phyloP scores from a whole-genome alignment of 2,888 invertebrate genomes.

The Polydrusus pterygomalis region DNA sequence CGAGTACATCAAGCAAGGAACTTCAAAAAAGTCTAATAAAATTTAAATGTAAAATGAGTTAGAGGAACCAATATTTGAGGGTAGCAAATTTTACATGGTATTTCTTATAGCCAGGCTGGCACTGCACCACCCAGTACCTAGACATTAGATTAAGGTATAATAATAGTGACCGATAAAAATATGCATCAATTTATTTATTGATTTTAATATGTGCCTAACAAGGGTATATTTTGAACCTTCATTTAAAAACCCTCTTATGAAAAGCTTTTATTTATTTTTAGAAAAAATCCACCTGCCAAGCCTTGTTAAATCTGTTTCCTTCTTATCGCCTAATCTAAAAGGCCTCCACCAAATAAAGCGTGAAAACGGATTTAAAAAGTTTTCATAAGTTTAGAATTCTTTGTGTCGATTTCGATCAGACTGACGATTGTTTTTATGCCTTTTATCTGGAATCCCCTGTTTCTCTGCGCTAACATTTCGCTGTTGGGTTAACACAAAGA shows the following conservation, averaged over 20 bases:
- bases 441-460: background rate
- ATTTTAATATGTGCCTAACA: too few relatives aligned
- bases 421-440: slow-evolving; percentile 12
- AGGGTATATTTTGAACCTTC: too few relatives aligned
- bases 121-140: too few relatives aligned
- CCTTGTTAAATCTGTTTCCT: background rate
- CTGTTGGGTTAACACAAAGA: background rate
- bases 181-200: too few relatives aligned
- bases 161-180: too few relatives aligned
- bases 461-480: background rate
- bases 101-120: too few relatives aligned
- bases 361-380: slow-evolving; percentile 23
- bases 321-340: background rate
- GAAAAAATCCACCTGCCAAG: background rate
- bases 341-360: background rate
- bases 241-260: background rate
- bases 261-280: background rate
- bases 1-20: too few relatives aligned
- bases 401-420: slow-evolving; percentile 9
- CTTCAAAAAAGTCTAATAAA: too few relatives aligned
- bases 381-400: slow-evolving; percentile 23
- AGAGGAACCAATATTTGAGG: too few relatives aligned
- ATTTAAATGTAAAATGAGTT: too few relatives aligned
- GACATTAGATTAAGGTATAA: too few relatives aligned
- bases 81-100: too few relatives aligned